Base-by-base conservation (phyloP, 2,113 vertebrate species). In the Atractosteus spatula region DNA sequence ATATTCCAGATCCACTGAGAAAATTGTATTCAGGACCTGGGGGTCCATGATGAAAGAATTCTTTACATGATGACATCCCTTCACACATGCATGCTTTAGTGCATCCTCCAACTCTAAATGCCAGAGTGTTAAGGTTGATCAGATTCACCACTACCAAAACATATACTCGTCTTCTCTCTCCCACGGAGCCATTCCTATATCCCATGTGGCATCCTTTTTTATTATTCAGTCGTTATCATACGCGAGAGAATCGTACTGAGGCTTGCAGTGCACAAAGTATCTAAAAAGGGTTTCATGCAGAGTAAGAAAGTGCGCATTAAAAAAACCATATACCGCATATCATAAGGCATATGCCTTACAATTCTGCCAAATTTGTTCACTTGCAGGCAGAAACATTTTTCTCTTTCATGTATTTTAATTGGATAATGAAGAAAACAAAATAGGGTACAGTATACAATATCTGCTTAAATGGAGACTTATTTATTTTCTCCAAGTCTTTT, bases 1-100 rank as follows among this genome's bases (percentile, higher is more conserved):
- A 68, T 54, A 68, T 55, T 68, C 14, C 47, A 68, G 66, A 68
- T 68, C 47, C 51, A 45, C 66, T 55, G 17, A 41, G 66, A 41
- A 55, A 68, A 68, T 68, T 68, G 66, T 55, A 68, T 68, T 68
- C 66, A 68, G 66, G 66, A 68, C 66, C 66, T 68, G 47, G 8
- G 66, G 66, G 16, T 68, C 8, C 66, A 55, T 41, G 17, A 45
- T 17, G 55, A 55, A 68, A 54, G n/a, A 54, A 55, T 17, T 29
- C 45, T 17, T 41, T 68, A 51, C 66, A 68, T 68, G 66, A 68
- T 55, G 47, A 68, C 54, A 54, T 55, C 54, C 17, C 66, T 29
- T 68, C 66, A 68, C 51, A 68, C n/a, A 68, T 41, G 45, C 66
- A 68, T 17, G 16, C 14, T 59, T 59, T 59, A 59, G 57, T 59